These are phyloP conservation scores for Cheilosia pagana DNA, from an alignment of 2,888 invertebrate species.

Conservation along the genomic window DNA sequence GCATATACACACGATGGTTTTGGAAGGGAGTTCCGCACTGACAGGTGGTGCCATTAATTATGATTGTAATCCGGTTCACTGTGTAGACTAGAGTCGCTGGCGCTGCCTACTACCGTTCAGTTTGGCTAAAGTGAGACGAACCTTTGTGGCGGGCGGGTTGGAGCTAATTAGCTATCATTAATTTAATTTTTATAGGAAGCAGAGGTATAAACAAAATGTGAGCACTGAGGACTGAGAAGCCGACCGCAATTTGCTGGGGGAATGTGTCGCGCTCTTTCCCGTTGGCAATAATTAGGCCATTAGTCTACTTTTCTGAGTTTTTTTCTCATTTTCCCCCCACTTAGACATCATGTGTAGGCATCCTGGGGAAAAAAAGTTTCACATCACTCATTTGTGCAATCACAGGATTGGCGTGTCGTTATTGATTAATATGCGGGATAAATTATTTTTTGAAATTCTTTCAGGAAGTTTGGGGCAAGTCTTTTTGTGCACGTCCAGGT, in stretches of 20 bases:
- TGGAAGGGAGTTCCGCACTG: slow-evolving; percentile 33
- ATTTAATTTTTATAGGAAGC: slow-evolving; percentile 64
- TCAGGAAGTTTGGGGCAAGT: no score
- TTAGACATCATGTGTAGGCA: slow-evolving; percentile 38
- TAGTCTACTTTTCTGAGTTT: slow-evolving; percentile 38
- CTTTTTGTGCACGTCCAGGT: no score
- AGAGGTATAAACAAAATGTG: slow-evolving; percentile 46
- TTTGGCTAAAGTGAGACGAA: slow-evolving; percentile 35
- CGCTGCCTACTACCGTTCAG: slow-evolving; percentile 32
- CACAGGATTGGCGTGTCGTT: slow-evolving; percentile 14
- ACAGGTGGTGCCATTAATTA: slow-evolving; percentile 74
- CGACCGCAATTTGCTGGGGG: background rate
- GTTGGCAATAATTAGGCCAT: slow-evolving; percentile 66
- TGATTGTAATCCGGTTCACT: slow-evolving; percentile 65
- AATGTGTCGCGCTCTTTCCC: slow-evolving; percentile 14
- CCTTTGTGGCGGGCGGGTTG: slow-evolving; percentile 57
- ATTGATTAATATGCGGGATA: slow-evolving; percentile 11
- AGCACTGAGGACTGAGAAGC: no score
- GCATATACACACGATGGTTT: background rate
- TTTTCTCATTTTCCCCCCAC: background rate
- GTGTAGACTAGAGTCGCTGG: slow-evolving; percentile 36
- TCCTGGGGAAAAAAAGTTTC: background rate
- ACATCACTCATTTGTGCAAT: slow-evolving; percentile 35
- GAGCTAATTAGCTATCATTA: slow-evolving; percentile 70
- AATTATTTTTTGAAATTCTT: background rate